A percentile compares a stretch with the other conserved stretches of the same genome.
phyloP scores from a whole-genome alignment of 2,113 vertebrate species.

The Siniperca chuatsi region DNA sequence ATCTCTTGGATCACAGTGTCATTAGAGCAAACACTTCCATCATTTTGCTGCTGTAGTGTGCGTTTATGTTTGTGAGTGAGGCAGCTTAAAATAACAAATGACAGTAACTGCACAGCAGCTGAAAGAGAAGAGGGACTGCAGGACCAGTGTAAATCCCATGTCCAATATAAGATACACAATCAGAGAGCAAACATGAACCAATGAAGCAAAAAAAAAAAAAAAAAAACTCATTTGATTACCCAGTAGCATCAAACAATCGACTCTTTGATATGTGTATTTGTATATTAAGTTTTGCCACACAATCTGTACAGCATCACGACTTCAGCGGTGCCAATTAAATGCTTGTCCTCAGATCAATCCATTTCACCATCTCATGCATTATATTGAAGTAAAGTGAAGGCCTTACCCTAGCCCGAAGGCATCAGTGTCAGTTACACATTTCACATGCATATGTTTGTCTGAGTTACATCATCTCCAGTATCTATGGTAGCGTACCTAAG shows the following conservation, averaged over 20 bases:
- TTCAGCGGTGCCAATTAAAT: conserved; percentile 25
- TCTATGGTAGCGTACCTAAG: conserved; percentile 1
- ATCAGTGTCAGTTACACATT: conserved; percentile 4
- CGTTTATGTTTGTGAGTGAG: conserved; percentile 32
- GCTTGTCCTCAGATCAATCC: conserved; percentile 10
- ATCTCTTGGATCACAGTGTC: conserved; percentile 70
- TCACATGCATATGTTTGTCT: conserved; percentile 22
- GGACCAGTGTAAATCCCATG: conserved; percentile 48
- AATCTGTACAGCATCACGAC: conserved; percentile 28
- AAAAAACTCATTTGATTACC: conserved; percentile 19
- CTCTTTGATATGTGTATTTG: conserved; percentile 46
- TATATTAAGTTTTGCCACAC: conserved; percentile 17
- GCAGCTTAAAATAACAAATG: conserved; percentile 58
- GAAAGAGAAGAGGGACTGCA: conserved; percentile 68
- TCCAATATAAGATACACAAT: conserved; percentile 32
- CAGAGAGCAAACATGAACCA: conserved; percentile 37
- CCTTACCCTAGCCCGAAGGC: conserved; percentile 1
- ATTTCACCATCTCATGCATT: conserved; percentile 44
- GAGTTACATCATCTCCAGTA: conserved; percentile 21
- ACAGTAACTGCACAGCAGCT: conserved; percentile 83
- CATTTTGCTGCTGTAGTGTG: conserved; percentile 9
- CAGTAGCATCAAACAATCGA: conserved; percentile 49
- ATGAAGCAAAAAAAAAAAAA: conserved; percentile 3
- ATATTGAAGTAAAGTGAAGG: conserved; percentile 20
- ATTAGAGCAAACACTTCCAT: conserved; percentile 44